Conservation (phyloP, 2,113 vertebrate genomes). For the Macrotus californicus region DNA sequence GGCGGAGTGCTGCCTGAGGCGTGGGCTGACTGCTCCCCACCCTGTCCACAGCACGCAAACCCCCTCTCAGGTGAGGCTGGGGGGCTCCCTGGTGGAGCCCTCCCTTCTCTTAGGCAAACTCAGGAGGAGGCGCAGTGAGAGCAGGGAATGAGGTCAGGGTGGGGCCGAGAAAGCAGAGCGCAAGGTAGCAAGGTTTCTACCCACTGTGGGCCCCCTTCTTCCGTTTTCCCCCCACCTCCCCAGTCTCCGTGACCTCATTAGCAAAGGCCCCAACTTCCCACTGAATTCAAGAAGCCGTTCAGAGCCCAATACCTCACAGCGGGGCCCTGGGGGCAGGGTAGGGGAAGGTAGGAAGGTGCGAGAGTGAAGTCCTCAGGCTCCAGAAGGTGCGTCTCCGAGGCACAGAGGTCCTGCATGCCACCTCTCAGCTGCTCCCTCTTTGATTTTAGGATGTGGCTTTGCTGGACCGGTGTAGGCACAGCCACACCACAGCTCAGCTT, state of each 20-base stretch:
- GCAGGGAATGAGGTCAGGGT: neutral
- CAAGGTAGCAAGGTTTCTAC: neutral
- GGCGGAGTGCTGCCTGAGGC: rapidly evolving
- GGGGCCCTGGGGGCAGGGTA: neutral
- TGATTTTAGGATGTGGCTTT: neutral
- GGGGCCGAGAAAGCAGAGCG: neutral
- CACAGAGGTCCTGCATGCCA: rapidly evolving
- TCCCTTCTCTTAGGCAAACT: neutral
- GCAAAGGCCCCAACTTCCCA: neutral
- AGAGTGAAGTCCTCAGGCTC: neutral
- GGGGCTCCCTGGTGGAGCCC: neutral
- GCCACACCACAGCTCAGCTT: neutral
- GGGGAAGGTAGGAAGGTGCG: neutral
- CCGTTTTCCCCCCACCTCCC: neutral
- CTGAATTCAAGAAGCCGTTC: neutral
- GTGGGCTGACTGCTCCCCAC: neutral
- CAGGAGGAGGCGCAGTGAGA: neutral
- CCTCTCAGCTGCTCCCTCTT: no score
- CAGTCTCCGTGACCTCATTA: neutral
- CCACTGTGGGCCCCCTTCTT: rapidly evolving
- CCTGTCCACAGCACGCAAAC: neutral
- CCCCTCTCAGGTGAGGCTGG: neutral
- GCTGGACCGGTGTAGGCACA: no score
- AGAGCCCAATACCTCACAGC: neutral
- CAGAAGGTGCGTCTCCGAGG: neutral